phyloP scores from a whole-genome alignment of 1,140 invertebrate genomes.

The Ceratitis capitata region DNA sequence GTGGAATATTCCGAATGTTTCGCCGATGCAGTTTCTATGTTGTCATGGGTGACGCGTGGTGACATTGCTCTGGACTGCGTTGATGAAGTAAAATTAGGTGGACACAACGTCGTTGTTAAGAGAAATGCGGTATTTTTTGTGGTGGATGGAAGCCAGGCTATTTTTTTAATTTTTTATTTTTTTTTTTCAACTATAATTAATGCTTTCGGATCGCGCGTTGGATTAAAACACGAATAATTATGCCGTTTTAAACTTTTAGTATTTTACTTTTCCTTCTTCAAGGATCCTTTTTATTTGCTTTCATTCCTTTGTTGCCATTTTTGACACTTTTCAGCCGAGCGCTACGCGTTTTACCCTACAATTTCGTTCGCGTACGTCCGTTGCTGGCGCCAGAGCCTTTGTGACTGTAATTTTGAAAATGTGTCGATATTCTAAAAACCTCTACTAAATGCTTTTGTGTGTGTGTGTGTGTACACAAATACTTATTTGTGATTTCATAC shows the following conservation, averaged over 20 bases:
- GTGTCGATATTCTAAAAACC: not conserved
- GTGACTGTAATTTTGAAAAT: slow-evolving; percentile 1
- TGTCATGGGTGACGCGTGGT: slow-evolving; percentile 32
- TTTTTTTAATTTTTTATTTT: not conserved
- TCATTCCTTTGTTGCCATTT: not conserved
- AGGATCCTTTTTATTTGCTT: not conserved
- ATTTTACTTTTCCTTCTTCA: not conserved
- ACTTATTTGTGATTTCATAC: not conserved
- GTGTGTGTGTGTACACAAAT: not conserved
- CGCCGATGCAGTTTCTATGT: slow-evolving; percentile 55
- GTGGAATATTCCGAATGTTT: slow-evolving; percentile 58
- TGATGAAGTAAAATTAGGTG: not conserved
- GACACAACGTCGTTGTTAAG: not conserved
- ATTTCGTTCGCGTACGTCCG: not conserved
- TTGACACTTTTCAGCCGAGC: not conserved
- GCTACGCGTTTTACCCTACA: not conserved
- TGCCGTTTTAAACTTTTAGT: too few species aligned
- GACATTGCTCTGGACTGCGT: not conserved
- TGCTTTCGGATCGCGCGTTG: too few species aligned
- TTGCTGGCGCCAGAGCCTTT: slow-evolving; percentile 4
- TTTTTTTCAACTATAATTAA: not conserved
- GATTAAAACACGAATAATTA: too few species aligned
- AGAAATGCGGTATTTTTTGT: not conserved
- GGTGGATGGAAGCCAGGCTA: not conserved
- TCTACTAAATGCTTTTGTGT: not conserved